Base-by-base conservation (phyloP, 1,140 invertebrate species). In the Saxidomus purpurata region DNA sequence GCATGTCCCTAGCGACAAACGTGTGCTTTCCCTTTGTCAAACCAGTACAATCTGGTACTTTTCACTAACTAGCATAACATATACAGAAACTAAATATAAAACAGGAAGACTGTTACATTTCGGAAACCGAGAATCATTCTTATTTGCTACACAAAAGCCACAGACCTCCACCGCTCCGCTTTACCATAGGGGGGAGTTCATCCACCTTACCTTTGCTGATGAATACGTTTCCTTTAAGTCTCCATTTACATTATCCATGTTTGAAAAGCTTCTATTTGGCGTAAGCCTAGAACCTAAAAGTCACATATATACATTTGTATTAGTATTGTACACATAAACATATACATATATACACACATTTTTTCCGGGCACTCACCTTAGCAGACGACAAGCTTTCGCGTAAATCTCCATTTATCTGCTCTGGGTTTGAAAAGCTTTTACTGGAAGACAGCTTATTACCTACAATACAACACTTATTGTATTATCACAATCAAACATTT, bases 151-250 rank as follows among this genome's bases (percentile, higher is more conserved):
- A n/a, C n/a, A n/a, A n/a, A 15, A 8, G 52, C 19, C 25, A 63
- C 59, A 8, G 25, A 28, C 59, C 59, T 4, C 25, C 59, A 63
- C 59, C 59, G 59, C 8, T 13, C 52, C 4, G 3, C 52, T 15
- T 55, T 19, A 13, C 17, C 17, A 8, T 49, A 9, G 17, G 17
- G 17, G 43, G 43, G 43, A 11, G 22, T 22, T 22, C 3, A 55
- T 22, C n/a, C 22, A 55, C 4, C 80, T 90, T 92, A 95, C 94
- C 90, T 93, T 94, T 36, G 90, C 83, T 61, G 90, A 92, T 8
- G 94, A 95, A 13, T 93, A 61, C 47, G 93, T 94, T 36, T 94
- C 93, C 0, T 85, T 61, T 2, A 95, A 79, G n/a, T 91, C 92
- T 0, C 93, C 94, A 55, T 92, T 93, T 36, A 87, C 88, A 59